Percentiles rank a stretch among this genome's conserved stretches.
phyloP scores from a whole-genome alignment of 1,140 invertebrate genomes.

The Aplysia californica region DNA sequence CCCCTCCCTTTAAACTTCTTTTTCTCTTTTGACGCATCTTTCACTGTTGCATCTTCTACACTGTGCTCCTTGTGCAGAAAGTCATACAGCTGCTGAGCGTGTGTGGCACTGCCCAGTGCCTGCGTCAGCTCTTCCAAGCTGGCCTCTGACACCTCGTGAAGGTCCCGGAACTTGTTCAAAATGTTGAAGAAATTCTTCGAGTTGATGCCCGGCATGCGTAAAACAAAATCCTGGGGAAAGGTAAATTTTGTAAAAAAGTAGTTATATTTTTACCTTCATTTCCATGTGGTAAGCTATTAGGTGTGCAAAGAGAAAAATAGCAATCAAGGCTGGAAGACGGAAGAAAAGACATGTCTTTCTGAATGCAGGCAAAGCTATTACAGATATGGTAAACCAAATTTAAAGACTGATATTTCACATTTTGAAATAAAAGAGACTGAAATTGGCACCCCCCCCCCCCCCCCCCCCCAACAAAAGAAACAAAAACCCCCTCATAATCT shows the following conservation, averaged over 20 bases:
- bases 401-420: too few relatives aligned
- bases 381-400: background rate
- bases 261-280: too few relatives aligned
- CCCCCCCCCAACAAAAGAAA: too few relatives aligned
- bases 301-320: too few relatives aligned
- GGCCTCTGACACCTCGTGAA: conserved; percentile 75
- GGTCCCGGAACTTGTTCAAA: conserved; percentile 76
- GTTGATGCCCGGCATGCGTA: conserved; percentile 90
- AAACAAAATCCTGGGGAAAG: conserved; percentile 80
- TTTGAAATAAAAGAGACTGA: too few relatives aligned
- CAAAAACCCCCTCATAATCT: too few relatives aligned
- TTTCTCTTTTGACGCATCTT: conserved; percentile 6
- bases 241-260: too few relatives aligned
- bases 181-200: conserved; percentile 86
- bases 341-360: background rate
- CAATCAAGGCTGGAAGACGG: too few relatives aligned
- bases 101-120: conserved; percentile 73
- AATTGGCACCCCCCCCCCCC: too few relatives aligned
- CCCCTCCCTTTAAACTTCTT: background rate
- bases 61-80: conserved; percentile 63
- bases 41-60: background rate
- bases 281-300: too few relatives aligned
- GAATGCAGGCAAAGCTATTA: background rate
- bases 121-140: conserved; percentile 73
- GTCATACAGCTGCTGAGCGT: conserved; percentile 66